Conservation (phyloP, 2,888 invertebrate genomes). For the Euzophera pinguis region DNA sequence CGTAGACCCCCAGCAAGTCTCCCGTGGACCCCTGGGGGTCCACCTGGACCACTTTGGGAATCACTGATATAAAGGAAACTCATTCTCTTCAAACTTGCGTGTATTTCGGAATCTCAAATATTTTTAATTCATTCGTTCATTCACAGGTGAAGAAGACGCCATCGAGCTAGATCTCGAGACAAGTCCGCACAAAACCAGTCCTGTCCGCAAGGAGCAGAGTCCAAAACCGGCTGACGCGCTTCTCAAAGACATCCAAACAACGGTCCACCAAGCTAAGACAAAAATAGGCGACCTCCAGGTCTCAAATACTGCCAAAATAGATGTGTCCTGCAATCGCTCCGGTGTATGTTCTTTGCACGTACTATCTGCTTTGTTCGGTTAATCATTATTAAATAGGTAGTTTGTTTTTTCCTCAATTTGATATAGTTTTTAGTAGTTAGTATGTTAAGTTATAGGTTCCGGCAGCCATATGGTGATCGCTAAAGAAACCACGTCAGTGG, state of each 20-base stretch:
- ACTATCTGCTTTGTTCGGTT: conserved; percentile 49
- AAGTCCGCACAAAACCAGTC: conserved; percentile 31
- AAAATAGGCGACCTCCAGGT: conserved; percentile 83
- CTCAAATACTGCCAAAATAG: conserved; percentile 46
- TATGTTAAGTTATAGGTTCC: too few species aligned
- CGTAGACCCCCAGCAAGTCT: too few species aligned
- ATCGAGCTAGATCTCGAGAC: conserved; percentile 44
- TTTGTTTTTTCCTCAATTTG: neutral
- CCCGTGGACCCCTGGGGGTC: too few species aligned
- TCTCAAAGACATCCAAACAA: conserved; percentile 77
- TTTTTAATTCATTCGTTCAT: neutral
- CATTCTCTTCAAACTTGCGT: too few species aligned
- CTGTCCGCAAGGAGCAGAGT: conserved; percentile 46
- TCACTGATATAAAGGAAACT: too few species aligned
- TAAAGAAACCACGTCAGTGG: too few species aligned
- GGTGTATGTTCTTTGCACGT: conserved; percentile 71
- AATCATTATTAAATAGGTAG: conserved; percentile 12
- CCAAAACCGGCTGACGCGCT: conserved; percentile 59
- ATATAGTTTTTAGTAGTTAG: neutral
- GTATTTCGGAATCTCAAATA: too few species aligned
- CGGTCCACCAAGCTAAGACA: conserved; percentile 79
- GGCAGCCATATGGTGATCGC: too few species aligned
- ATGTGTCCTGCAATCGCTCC: conserved; percentile 57
- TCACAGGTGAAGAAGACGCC: conserved; percentile 65
- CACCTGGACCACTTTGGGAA: too few species aligned